Conservation (phyloP, 2,113 vertebrate species). For the Ictalurus punctatus region DNA sequence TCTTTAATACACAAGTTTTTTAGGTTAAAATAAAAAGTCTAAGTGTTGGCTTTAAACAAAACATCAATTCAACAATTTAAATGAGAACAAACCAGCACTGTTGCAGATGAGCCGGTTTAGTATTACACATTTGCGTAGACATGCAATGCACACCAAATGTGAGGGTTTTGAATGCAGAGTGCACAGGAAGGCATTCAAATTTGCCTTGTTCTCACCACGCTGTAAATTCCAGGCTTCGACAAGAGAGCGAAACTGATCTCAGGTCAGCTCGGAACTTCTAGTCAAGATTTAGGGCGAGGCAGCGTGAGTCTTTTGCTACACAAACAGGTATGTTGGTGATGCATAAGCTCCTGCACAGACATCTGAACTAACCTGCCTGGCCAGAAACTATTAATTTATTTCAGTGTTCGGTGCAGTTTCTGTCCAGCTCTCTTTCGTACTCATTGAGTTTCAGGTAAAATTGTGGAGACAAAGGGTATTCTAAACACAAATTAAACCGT, state of each 20-base stretch:
- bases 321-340: conserved; percentile 46
- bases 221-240: background rate
- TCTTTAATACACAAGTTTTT: background rate
- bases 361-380: conserved; percentile 41
- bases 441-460: background rate
- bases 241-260: conserved; percentile 22
- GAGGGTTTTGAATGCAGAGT: background rate
- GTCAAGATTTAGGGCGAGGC: conserved; percentile 8
- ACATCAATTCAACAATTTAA: background rate
- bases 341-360: background rate
- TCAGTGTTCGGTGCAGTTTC: background rate
- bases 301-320: background rate
- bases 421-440: background rate
- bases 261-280: conserved; percentile 2
- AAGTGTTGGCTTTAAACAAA: background rate
- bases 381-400: conserved; percentile 21
- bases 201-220: background rate
- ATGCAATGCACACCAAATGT: background rate
- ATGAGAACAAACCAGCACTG: background rate
- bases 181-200: conserved; percentile 1
- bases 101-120: background rate
- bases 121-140: background rate
- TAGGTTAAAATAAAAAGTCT: background rate
- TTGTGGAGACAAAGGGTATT: no score
- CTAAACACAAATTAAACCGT: background rate